These are phyloP conservation scores for Pseudachorutes palmiensis DNA, from an alignment of 1,140 invertebrate genomes.

Conservation along the genomic window DNA sequence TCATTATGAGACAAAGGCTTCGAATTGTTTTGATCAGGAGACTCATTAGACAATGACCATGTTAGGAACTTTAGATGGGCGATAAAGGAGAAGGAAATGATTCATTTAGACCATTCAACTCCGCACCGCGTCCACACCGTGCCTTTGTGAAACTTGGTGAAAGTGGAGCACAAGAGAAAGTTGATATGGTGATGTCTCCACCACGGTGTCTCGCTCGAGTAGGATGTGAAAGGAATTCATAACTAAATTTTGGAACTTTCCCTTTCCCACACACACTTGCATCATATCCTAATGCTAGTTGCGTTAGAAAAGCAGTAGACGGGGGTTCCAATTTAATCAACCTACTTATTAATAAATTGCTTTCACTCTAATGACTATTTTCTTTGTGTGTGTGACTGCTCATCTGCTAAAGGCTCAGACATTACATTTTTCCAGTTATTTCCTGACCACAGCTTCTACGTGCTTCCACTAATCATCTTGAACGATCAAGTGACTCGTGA, in stretches of 20 bases:
- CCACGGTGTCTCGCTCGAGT: not conserved
- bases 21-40: not conserved
- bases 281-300: too few relatives aligned
- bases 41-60: too few relatives aligned
- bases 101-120: not conserved
- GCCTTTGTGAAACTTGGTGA: not conserved
- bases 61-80: too few relatives aligned
- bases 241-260: not conserved
- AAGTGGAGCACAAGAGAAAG: not conserved
- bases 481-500: not conserved
- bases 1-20: not conserved
- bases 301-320: not conserved
- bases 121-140: not conserved
- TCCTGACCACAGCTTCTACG: too few relatives aligned
- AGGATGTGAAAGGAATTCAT: slow-evolving; percentile 3
- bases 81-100: not conserved
- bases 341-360: not conserved
- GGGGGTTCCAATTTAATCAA: not conserved
- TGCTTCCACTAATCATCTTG: too few relatives aligned
- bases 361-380: not conserved
- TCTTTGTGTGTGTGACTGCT: not conserved
- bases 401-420: too few relatives aligned
- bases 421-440: too few relatives aligned
- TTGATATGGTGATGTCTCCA: not conserved
- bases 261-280: too few relatives aligned